Evolutionary conservation across 2,113 vertebrate genomes (phyloP), one percentile per base, ranked within the genome.

Genomic region (Platichthys stellatus): DNA sequence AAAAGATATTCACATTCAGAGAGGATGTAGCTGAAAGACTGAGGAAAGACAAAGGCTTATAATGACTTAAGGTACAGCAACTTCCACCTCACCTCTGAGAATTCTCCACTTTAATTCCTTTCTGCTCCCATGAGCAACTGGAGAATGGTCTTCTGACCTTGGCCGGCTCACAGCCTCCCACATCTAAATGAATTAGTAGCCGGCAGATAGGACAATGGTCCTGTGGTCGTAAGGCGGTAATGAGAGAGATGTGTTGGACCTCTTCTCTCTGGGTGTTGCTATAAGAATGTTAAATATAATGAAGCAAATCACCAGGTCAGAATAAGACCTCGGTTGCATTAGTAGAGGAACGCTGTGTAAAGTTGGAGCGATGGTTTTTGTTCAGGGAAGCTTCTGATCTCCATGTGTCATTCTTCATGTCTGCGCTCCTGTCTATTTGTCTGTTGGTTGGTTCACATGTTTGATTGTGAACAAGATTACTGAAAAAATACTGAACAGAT

Each of bases 211-310:
- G 68, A 31, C 64, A 35, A 15, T 6, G 49, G 53, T 63, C 35
- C 43, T 56, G 40, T 26, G 69, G 62, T 58, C 76, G 56, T 73
- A 63, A 77, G 63, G 76, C 76, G 71, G 69, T 80, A 73, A 82
- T 70, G 70, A 86, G 75, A 54, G 63, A 45, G 24, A 67, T 18
- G 61, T 71, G 72, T 69, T 18, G 72, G 76, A 69, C 57, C 59
- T 49, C 43, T 56, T 47, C 28, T 38, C 58, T 54, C 59, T 7
- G 49, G 24, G 28, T 60, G 58, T 21, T 23, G 53, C 58, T n/a
- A 64, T 23, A 56, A 56, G 53, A 57, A 23, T 56, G 62, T 72
- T 73, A 73, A 74, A 74, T 13, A 24, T 56, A 63, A 24, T 5
- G 1, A 21, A 2, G 51, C 70, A 23, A 65, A 40, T 77, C 69